phyloP scores from a whole-genome alignment of 1,140 invertebrate species.

The Lamellibrachia luymesi region DNA sequence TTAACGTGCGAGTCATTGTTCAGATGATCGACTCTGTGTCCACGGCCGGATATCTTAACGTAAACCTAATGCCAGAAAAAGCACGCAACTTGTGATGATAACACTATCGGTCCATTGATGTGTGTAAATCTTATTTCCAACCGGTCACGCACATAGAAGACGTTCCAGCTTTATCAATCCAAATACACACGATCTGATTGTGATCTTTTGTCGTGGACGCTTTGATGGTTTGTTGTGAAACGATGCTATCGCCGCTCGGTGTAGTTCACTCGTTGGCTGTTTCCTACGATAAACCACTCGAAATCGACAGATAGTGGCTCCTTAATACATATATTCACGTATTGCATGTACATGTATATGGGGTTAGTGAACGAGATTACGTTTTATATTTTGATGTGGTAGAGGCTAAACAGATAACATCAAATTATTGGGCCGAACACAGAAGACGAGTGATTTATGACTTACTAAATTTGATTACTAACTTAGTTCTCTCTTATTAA shows the following conservation, averaged over 20 bases:
- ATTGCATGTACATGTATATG: not conserved
- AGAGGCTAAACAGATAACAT: not conserved
- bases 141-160: not conserved
- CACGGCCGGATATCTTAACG: not conserved
- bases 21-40: not conserved
- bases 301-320: not conserved
- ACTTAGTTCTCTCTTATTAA: no score
- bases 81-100: constrained; percentile 1
- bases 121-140: not conserved
- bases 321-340: not conserved
- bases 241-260: not conserved
- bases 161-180: not conserved
- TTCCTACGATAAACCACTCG: not conserved
- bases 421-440: not conserved
- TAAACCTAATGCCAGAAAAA: not conserved
- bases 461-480: no score
- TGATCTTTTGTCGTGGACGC: not conserved
- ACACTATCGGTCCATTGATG: not conserved
- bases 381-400: not conserved
- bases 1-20: not conserved
- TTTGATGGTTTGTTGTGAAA: not conserved
- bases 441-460: no score
- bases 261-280: not conserved
- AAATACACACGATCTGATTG: not conserved
- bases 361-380: not conserved